Evolutionary conservation across 2,797 vertebrate genomes (phyloP), one percentile per base, ranked within the genome.

Genomic region (Eurystomus glaucurus): DNA sequence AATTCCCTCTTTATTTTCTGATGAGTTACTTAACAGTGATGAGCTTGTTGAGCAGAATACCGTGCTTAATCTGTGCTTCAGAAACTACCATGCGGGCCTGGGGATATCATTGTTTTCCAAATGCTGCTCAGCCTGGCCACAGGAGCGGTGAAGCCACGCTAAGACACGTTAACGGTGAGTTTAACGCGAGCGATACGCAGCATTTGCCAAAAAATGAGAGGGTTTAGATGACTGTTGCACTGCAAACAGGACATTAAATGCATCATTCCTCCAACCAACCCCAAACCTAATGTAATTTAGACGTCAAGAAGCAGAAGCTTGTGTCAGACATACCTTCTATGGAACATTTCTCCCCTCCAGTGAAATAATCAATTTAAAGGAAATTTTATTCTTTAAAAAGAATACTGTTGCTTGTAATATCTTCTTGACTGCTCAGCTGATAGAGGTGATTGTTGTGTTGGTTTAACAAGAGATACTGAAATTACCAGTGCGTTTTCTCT

Each of bases 1-100:
- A 98, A 98, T 98, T 98, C 97, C 97, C 97, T 98, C 97, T 98
- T 98, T 98, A 98, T 98, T 98, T 98, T 98, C 98, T 98, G 97
- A 98, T 98, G 98, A 98, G 97, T 98, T 98, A 98, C 97, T 98
- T 98, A 98, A 98, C 97, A 98, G 97, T 97, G 97, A 98, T 98
- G 98, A 98, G 97, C 93, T 97, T 98, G 97, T 98, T 96, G 96
- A 97, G 93, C 93, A 90, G 97, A 98, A 95, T 83, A 45, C 97
- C 31, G 22, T 94, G 93, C 95, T 97, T 97, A 97, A 97, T 97
- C 96, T 96, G 95, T 86, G 94, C 97, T 97, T 94, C 95, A 97
- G 96, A 97, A 98, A 93, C 90, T 74, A 85, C 62, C 72, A 69
- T 6, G 11, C 6, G 31, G 91, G 96, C 93, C 94, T 97, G 85